Evolutionary conservation across 2,888 invertebrate species (phyloP).

Genomic region (Resseliella maxima): DNA sequence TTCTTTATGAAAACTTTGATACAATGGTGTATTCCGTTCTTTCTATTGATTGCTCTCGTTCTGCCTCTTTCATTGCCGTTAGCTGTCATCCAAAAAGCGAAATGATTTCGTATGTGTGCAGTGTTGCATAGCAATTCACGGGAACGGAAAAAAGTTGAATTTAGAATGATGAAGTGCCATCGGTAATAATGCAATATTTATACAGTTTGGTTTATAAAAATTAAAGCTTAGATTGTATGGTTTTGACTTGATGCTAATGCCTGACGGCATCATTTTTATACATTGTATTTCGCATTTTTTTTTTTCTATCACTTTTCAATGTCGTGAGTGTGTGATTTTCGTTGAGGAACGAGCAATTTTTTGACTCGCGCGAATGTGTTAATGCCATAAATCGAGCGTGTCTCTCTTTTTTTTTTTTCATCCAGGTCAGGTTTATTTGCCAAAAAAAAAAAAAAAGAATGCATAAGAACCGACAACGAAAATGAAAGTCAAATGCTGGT

Average conservation of each 20-base stretch:
- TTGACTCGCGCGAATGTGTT: no score
- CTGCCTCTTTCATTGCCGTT: not conserved
- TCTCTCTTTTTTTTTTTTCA: no score
- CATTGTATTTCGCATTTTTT: not conserved
- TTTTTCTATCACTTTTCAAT: not conserved
- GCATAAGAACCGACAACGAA: not conserved
- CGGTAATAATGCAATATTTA: not conserved
- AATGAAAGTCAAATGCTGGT: no score
- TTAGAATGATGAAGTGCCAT: not conserved
- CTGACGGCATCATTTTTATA: no score
- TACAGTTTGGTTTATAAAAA: not conserved
- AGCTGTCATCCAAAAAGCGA: not conserved
- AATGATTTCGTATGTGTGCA: not conserved
- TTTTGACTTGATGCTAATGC: not conserved
- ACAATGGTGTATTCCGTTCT: not conserved
- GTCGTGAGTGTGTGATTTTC: no score
- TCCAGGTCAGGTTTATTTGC: no score
- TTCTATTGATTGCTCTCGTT: not conserved
- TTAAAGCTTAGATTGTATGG: not conserved
- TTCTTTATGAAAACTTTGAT: conserved; percentile 26
- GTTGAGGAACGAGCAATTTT: no score
- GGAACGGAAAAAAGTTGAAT: no score
- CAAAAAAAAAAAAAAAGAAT: not conserved
- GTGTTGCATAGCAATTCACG: no score
- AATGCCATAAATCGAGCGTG: no score